These are phyloP conservation scores for Tinamus major DNA, from an alignment of 2,797 vertebrate genomes.

Conservation along the genomic window DNA sequence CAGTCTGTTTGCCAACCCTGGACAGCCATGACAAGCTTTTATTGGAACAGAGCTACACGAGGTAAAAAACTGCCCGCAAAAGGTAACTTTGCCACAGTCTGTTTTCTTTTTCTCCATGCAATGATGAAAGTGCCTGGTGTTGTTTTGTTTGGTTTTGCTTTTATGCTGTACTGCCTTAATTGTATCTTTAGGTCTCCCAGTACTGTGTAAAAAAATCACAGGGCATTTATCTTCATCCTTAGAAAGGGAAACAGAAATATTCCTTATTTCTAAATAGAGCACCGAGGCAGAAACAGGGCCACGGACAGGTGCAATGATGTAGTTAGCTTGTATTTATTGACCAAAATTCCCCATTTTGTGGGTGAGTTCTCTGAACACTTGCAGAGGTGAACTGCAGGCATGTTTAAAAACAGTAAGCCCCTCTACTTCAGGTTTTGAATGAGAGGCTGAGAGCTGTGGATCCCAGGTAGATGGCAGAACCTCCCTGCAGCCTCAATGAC, in stretches of 20 bases:
- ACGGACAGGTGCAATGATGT: not conserved
- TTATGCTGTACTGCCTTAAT: not conserved
- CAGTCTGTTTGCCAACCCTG: not conserved
- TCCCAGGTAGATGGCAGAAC: not conserved
- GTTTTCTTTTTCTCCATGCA: not conserved
- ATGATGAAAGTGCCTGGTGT: not conserved
- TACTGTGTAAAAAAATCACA: not conserved
- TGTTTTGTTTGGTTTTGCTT: not conserved
- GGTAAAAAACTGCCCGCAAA: not conserved
- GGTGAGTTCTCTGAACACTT: not conserved
- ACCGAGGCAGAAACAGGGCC: not conserved
- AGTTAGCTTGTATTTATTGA: not conserved
- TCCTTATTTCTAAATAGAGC: not conserved
- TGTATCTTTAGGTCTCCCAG: not conserved
- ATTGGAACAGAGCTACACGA: not conserved
- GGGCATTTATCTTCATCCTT: not conserved
- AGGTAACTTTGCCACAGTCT: not conserved
- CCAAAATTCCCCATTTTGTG: accelerated
- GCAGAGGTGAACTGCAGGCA: not conserved
- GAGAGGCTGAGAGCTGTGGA: not conserved
- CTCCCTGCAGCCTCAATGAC: not conserved
- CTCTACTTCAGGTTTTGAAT: not conserved
- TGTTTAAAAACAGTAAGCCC: not conserved
- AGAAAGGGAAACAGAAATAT: not conserved
- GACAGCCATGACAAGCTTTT: not conserved